These are phyloP conservation scores for Litoditis marina DNA, from an alignment of 2,888 invertebrate genomes.

Conservation along the genomic window DNA sequence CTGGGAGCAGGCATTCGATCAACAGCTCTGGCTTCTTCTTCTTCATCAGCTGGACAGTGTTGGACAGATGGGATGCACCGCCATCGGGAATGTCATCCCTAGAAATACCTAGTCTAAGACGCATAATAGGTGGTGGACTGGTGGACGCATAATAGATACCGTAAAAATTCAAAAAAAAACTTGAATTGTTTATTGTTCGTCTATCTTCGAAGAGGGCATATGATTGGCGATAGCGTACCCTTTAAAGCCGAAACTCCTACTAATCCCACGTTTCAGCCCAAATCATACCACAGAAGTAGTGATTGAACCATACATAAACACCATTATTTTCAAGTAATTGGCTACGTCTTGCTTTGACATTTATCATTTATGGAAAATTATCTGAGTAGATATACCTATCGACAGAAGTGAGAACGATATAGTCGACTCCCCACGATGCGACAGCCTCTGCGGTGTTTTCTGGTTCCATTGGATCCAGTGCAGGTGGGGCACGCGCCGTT, in stretches of 20 bases:
- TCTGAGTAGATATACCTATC: conserved; percentile 70
- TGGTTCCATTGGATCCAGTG: conserved; percentile 85
- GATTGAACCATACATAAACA: too few species aligned
- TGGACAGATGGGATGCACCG: conserved; percentile 86
- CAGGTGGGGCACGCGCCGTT: conserved; percentile 83
- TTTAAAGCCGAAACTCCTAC: too few species aligned
- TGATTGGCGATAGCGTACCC: too few species aligned
- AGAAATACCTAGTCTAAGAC: conserved; percentile 27
- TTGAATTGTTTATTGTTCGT: too few species aligned
- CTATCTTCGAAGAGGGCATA: too few species aligned
- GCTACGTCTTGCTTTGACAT: too few species aligned
- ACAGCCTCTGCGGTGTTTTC: conserved; percentile 87
- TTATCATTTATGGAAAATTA: not conserved
- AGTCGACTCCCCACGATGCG: conserved; percentile 89
- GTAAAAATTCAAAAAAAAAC: too few species aligned
- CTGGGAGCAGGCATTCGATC: conserved; percentile 93
- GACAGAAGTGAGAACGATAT: conserved; percentile 94
- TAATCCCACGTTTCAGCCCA: too few species aligned
- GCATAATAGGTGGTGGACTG: too few species aligned
- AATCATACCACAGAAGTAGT: too few species aligned
- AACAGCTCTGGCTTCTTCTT: conserved; percentile 76
- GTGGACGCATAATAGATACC: too few species aligned
- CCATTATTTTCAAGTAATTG: too few species aligned
- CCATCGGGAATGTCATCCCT: conserved; percentile 87
- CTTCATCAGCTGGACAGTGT: conserved; percentile 84